A percentile compares a stretch with the other conserved stretches of the same genome.
Evolutionary conservation across 1,140 invertebrate species (phyloP).

Genomic region (Caerostris extrusa): DNA sequence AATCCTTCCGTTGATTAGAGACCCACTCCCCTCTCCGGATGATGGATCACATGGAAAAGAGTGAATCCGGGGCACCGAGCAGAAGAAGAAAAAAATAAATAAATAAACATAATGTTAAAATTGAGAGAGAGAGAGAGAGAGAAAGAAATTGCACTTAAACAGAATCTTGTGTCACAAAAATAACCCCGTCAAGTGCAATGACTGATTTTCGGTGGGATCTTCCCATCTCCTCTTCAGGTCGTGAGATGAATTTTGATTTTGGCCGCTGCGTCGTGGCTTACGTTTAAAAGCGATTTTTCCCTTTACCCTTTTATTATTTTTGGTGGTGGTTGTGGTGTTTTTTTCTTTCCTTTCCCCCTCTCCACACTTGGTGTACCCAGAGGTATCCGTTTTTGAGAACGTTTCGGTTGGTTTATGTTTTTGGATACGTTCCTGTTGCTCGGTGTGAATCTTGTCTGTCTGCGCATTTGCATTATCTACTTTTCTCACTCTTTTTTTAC

Average conservation of each 20-base stretch:
- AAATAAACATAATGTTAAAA: slow-evolving; percentile 14
- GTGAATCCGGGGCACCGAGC: slow-evolving; percentile 1
- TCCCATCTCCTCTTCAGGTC: slow-evolving; percentile 6
- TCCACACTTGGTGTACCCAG: not conserved
- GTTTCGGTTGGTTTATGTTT: slow-evolving; percentile 31
- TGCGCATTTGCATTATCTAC: not conserved
- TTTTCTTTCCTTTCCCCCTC: not conserved
- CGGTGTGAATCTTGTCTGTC: slow-evolving; percentile 12
- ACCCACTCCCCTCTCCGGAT: slow-evolving; percentile 25
- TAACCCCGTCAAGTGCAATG: slow-evolving; percentile 58
- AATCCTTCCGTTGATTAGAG: slow-evolving; percentile 14
- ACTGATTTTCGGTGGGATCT: slow-evolving; percentile 55
- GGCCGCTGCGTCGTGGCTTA: not conserved
- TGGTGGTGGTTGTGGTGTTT: not conserved
- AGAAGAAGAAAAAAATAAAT: slow-evolving; percentile 12
- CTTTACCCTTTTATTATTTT: not conserved
- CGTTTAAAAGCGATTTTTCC: slow-evolving; percentile 40
- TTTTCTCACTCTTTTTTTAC: not conserved
- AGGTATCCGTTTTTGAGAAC: not conserved
- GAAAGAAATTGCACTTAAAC: slow-evolving; percentile 42
- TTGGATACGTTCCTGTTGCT: not conserved
- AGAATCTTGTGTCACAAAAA: slow-evolving; percentile 60
- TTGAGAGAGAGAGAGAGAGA: slow-evolving; percentile 13
- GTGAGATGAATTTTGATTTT: slow-evolving; percentile 58
- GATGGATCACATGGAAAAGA: slow-evolving; percentile 61